Evolutionary conservation across 2,113 vertebrate genomes (phyloP), one percentile per base, ranked within the genome.

Genomic region (Antechinus stuartii): DNA sequence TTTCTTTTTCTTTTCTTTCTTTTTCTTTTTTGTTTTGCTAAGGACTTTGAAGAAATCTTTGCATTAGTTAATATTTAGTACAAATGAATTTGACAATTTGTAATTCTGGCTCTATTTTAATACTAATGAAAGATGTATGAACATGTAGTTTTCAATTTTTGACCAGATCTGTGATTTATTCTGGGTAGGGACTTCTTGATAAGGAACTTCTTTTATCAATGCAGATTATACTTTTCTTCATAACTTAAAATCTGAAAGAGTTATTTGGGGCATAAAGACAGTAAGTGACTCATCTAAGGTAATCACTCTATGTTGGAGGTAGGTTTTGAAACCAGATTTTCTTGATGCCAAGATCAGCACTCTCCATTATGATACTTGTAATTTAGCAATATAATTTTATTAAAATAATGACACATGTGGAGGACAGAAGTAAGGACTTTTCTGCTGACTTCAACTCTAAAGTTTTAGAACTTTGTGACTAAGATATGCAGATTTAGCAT

Each of bases 401-500:
- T 5, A 16, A 26, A 90, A 76, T 76, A 90, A 53, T 2, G 91
- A 76, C 53, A 56, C 26, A 3, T 19, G 49, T 35, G 57, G 93
- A 96, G 68, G 94, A 93, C 35, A n/a, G 26, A 84, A 35, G 14
- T 52, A 2, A 52, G 61, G 92, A 14, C 47, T 93, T 35, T 27
- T 91, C 30, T 94, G 1, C 26, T 46, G 54, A 92, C 47, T 54
- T 89, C 76, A 49, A 91, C 49, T 94, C 55, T 97, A 61, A 52
- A 50, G 91, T 94, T 93, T 26, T 49, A 92, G 54, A 35, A 19
- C 27, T 90, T 54, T 95, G 90, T 26, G 54, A 76, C 94, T 61
- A 93, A 94, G 93, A 49, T 14, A 30, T 90, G 9, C 26, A 95
- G 23, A 94, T 96, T 95, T 84, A 96, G 93, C 92, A n/a, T 84